Conservation (phyloP, 2,797 vertebrate species). For the Sphenodon punctatus region DNA sequence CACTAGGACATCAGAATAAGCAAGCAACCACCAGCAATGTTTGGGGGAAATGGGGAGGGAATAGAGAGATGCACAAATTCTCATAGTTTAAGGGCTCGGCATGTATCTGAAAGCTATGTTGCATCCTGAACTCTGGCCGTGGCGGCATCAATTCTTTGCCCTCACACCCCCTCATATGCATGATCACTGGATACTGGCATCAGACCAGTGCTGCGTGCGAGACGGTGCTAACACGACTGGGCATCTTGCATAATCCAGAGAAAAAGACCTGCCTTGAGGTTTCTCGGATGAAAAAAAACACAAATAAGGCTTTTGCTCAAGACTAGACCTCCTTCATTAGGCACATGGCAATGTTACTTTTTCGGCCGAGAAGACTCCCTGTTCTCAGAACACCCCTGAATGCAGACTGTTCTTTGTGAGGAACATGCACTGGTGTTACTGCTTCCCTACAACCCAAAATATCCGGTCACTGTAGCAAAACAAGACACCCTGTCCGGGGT, state of each 20-base stretch:
- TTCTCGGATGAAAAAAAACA: neutral
- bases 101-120: no score
- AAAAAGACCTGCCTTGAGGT: fast-evolving
- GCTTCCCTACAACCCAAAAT: no score
- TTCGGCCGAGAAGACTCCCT: neutral
- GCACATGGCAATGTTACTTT: neutral
- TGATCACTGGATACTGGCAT: fast-evolving
- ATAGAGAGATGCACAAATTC: no score
- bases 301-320: neutral
- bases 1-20: no score
- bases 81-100: no score
- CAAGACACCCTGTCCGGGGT: no score
- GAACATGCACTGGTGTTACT: no score
- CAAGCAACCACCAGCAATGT: no score
- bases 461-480: neutral
- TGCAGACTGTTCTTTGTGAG: neutral
- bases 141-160: no score
- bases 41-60: no score
- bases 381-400: neutral
- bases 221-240: neutral
- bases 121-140: no score
- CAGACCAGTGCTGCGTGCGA: fast-evolving
- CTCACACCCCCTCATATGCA: neutral
- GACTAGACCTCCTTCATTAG: neutral
- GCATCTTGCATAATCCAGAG: neutral